Evolutionary conservation across 2,797 vertebrate species (phyloP).

Genomic region (Amphiprion clarkii): DNA sequence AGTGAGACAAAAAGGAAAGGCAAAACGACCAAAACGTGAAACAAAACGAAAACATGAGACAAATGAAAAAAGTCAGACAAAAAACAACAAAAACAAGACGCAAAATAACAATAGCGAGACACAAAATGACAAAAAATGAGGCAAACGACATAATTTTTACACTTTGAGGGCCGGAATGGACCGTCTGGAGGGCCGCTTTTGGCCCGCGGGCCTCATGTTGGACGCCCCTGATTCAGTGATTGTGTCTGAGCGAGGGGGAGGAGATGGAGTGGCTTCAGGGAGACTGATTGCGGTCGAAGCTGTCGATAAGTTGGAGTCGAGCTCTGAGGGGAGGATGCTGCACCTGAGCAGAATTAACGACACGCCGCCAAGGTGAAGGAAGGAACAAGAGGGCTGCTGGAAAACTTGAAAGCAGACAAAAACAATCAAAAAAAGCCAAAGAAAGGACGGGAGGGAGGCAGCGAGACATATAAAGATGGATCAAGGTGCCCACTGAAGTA

Average conservation of each 20-base stretch:
- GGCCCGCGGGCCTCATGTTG: too few species aligned
- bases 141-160: too few species aligned
- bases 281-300: slow-evolving; percentile 42
- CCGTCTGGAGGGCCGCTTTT: too few species aligned
- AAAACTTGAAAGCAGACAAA: slow-evolving; percentile 43
- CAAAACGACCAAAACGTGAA: too few species aligned
- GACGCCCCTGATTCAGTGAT: slow-evolving; percentile 12
- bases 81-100: too few species aligned
- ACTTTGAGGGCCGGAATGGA: too few species aligned
- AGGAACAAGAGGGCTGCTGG: slow-evolving; percentile 16
- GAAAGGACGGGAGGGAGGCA: slow-evolving; percentile 32
- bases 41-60: too few species aligned
- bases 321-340: slow-evolving; percentile 19
- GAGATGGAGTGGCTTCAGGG: slow-evolving; percentile 53
- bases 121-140: too few species aligned
- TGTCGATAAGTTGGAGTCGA: slow-evolving; percentile 53
- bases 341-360: slow-evolving; percentile 3
- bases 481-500: slow-evolving; percentile 62
- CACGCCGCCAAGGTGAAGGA: slow-evolving; percentile 14
- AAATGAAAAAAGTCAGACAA: too few species aligned
- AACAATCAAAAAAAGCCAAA: slow-evolving; percentile 30
- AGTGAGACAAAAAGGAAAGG: too few species aligned
- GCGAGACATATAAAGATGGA: slow-evolving; percentile 72
- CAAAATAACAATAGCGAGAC: too few species aligned
- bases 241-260: slow-evolving; percentile 13